Percentiles rank a stretch among this genome's conserved stretches.
Evolutionary conservation across 2,888 invertebrate species (phyloP).

Genomic region (Tipula lateralis): DNA sequence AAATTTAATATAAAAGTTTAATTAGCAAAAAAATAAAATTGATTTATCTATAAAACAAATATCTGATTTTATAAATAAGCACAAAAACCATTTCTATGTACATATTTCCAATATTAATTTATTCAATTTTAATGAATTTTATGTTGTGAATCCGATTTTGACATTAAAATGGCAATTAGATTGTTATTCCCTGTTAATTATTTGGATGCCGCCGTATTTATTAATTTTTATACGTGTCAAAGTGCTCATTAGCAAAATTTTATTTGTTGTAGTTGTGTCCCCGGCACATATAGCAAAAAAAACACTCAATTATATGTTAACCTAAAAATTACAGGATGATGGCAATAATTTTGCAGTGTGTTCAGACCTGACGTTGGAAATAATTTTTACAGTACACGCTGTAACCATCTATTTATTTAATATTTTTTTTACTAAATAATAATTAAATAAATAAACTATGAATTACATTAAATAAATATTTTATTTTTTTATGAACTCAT

Average conservation of each 20-base stretch:
- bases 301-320: neutral
- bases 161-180: constrained; percentile 20
- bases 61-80: neutral
- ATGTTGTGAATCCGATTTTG: constrained; percentile 19
- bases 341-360: neutral
- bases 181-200: neutral
- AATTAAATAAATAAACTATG: neutral
- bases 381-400: neutral
- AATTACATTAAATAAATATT: neutral
- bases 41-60: neutral
- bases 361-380: too few relatives aligned
- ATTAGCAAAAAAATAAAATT: neutral
- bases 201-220: neutral
- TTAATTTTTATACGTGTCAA: neutral
- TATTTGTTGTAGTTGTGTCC: neutral
- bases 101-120: neutral
- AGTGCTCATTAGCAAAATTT: neutral
- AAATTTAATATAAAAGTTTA: neutral
- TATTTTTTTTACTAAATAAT: neutral
- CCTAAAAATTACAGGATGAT: neutral
- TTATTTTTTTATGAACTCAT: neutral
- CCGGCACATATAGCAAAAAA: neutral
- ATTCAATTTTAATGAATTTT: neutral
- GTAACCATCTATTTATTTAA: neutral
- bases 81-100: neutral